These are phyloP conservation scores for Bombus balteatus DNA, from an alignment of 1,140 invertebrate species.

Conservation along the genomic window DNA sequence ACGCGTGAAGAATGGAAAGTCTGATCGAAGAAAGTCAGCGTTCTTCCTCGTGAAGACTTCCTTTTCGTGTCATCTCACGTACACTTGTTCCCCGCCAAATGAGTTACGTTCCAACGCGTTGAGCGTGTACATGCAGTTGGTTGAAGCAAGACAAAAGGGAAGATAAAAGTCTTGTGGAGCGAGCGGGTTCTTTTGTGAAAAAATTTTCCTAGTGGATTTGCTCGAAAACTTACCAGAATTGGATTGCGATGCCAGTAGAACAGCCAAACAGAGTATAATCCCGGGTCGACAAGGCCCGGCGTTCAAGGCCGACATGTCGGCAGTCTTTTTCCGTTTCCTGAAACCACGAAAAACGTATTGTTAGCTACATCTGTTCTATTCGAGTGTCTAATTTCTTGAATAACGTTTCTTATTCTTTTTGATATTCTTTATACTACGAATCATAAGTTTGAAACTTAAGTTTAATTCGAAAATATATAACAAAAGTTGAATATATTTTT, in stretches of 20 bases:
- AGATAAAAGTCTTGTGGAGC: constrained; percentile 15
- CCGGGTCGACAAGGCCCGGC: constrained; percentile 80
- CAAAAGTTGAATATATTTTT: no score
- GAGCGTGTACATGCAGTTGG: constrained; percentile 7
- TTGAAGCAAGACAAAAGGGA: constrained; percentile 41
- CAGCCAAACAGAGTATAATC: constrained; percentile 76
- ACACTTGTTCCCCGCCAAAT: constrained; percentile 59
- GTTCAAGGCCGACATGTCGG: constrained; percentile 81
- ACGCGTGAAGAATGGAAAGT: not conserved
- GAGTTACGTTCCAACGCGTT: constrained; percentile 56
- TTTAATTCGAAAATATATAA: no score
- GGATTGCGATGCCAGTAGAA: constrained; percentile 73
- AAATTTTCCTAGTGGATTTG: constrained; percentile 34
- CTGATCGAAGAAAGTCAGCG: not conserved
- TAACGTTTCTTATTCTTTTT: not conserved
- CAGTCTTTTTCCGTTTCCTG: constrained; percentile 77
- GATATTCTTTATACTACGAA: not conserved
- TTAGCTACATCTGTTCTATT: not conserved
- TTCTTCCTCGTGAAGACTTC: constrained; percentile 42
- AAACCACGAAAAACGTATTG: constrained; percentile 60
- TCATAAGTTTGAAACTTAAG: no score
- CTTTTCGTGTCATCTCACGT: constrained; percentile 55
- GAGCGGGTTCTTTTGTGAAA: not conserved
- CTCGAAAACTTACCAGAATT: constrained; percentile 77
- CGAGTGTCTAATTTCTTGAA: not conserved